Percentiles rank a stretch among this genome's conserved stretches.
Conservation (phyloP, 2,113 vertebrate genomes). For the Mus spicilegus region DNA sequence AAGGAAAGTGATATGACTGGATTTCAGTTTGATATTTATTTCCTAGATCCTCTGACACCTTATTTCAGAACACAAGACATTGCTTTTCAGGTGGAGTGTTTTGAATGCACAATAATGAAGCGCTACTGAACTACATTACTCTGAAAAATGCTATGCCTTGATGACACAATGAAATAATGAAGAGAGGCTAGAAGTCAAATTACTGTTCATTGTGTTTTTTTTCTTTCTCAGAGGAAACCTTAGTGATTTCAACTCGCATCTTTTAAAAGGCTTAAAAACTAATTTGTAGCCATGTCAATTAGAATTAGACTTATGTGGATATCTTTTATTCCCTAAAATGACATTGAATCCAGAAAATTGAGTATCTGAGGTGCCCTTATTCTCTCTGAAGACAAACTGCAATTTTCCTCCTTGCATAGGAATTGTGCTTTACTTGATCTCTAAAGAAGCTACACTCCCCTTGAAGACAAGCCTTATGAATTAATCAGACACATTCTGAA, state of each 20-base stretch:
- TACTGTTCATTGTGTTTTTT: slow-evolving; percentile 18
- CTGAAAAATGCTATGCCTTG: neutral
- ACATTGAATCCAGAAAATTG: slow-evolving; percentile 11
- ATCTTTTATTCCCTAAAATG: slow-evolving; percentile 58
- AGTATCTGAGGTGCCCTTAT: neutral
- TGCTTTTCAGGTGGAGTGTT: neutral
- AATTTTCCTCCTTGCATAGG: slow-evolving; percentile 46
- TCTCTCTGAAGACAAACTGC: neutral
- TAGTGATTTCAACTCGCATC: slow-evolving; percentile 33
- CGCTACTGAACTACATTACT: neutral
- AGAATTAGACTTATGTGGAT: slow-evolving; percentile 49
- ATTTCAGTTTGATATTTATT: slow-evolving; percentile 14
- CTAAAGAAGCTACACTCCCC: neutral
- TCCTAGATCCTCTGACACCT: neutral
- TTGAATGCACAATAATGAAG: neutral
- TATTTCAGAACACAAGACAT: neutral
- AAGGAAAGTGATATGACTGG: neutral
- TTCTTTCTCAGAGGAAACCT: slow-evolving; percentile 31
- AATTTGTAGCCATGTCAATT: slow-evolving; percentile 45
- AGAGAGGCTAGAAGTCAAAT: slow-evolving; percentile 50
- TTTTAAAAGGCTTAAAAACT: slow-evolving; percentile 37
- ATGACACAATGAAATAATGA: neutral
- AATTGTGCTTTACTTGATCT: slow-evolving; percentile 38
- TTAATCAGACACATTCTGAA: slow-evolving; percentile 57
- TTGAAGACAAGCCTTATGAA: slow-evolving; percentile 6